Conservation (phyloP, 1,140 invertebrate genomes). For the Pachypeltis micranthus region DNA sequence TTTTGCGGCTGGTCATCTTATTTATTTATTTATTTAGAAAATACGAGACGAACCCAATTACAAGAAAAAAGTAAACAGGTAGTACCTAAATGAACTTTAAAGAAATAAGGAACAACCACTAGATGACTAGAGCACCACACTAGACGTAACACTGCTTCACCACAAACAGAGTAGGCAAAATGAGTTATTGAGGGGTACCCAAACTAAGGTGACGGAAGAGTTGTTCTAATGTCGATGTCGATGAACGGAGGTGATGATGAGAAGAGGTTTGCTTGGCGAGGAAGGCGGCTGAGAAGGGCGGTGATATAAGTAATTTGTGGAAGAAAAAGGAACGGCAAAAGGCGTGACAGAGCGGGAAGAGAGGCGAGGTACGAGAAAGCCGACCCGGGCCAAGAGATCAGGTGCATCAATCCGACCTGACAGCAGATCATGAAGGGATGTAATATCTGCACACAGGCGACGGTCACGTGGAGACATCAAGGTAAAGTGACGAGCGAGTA, state of each 20-base stretch:
- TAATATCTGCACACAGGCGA: no score
- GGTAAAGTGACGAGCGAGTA: no score
- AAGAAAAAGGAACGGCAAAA: neutral
- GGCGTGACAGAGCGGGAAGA: neutral
- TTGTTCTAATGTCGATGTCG: neutral
- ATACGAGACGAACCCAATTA: no score
- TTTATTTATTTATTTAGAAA: no score
- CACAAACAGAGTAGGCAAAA: no score
- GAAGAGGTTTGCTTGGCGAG: neutral
- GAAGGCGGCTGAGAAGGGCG: neutral
- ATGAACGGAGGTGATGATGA: neutral
- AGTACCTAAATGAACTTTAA: no score
- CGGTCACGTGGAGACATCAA: no score
- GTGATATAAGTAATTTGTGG: neutral
- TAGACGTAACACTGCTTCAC: neutral
- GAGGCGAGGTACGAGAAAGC: neutral
- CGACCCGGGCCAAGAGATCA: neutral
- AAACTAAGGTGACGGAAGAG: neutral
- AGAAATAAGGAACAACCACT: no score
- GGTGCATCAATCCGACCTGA: no score
- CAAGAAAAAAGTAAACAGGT: no score
- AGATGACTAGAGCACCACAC: neutral
- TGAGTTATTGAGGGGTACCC: no score
- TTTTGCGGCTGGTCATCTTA: no score
- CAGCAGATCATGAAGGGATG: neutral